phyloP scores from a whole-genome alignment of 2,113 vertebrate genomes.

The Hyperopisus bebe region DNA sequence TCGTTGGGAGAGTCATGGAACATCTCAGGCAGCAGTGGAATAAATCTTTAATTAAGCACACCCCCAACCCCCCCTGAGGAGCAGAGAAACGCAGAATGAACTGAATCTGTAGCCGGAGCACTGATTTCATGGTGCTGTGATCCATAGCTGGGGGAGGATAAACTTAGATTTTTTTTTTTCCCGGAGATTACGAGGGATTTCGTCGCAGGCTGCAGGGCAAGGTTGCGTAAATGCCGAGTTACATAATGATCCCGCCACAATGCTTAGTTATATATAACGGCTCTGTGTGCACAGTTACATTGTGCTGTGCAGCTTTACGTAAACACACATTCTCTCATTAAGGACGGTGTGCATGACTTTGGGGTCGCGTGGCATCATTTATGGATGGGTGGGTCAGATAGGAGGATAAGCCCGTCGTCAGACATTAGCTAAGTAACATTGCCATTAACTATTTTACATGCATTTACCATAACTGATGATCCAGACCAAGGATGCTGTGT shows the following conservation, averaged over 20 bases:
- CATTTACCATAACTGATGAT: neutral
- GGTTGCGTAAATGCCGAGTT: neutral
- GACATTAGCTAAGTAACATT: neutral
- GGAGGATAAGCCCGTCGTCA: neutral
- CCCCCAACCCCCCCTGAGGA: neutral
- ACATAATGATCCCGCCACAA: neutral
- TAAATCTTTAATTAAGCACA: conserved; percentile 13
- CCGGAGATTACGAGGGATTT: neutral
- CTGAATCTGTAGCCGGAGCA: neutral
- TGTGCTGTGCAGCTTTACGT: neutral
- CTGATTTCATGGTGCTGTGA: neutral
- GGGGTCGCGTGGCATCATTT: neutral
- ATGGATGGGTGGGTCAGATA: neutral
- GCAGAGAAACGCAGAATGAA: neutral
- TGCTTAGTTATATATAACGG: neutral
- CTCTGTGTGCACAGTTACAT: neutral
- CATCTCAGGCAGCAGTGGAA: conserved; percentile 3
- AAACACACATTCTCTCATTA: conserved; percentile 8
- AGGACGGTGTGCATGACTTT: neutral
- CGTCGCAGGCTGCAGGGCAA: neutral
- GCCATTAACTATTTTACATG: neutral
- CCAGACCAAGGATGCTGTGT: neutral
- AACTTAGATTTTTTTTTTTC: neutral
- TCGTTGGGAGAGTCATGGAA: neutral
- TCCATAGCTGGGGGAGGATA: neutral